Base-by-base conservation (phyloP, 92 coral and sea anemone genomes). In the Chrysogorgia sp. region DNA sequence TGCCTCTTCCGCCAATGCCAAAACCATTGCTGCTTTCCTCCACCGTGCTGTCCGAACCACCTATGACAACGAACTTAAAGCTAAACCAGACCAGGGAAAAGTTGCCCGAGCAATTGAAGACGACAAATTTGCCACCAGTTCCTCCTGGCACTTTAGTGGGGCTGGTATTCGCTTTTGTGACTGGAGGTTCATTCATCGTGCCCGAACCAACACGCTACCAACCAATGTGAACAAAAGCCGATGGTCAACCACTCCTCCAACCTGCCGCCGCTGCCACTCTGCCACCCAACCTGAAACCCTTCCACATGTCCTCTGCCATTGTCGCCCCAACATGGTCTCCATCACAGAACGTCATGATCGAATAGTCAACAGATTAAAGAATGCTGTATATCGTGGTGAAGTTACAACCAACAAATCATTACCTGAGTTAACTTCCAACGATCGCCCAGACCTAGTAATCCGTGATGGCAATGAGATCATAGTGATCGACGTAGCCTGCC, bases 141-240 rank as follows among this genome's bases (percentile, higher is more conserved):
- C 67, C 34, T 31, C 48, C 31, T 76, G 81, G 81, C 14, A 21
- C 21, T 45, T 34, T 58, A 55, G 58, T 34, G 81, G 81, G 14
- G 7, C 57, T 8, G 68, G 68, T 8, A 28, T 60, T 34, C 68
- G 81, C 15, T 76, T 76, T 26, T 58, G 68, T 14, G 81, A 76
- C 53, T 76, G 81, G 81, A 22, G 81, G 0, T 76, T 76, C 79
- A 41, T 83, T 86, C 65, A 82, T 85, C 55, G 82, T 50, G n/a
- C 87, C 71, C 14, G 77, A 45, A 61, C 84, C 75, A 37, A 74
- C 86, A 23, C 69, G 48, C 25, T 79, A 22, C 63, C 72, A 62
- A 35, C 37, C 19, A 52, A 87, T 83, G 62, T 81, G 76, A 63
- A 75, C 90, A 76, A 76, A 34, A 47, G 69, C 22, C 29, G 81